These are phyloP conservation scores for Xylota sylvarum DNA, from an alignment of 2,888 invertebrate genomes.

Conservation along the genomic window DNA sequence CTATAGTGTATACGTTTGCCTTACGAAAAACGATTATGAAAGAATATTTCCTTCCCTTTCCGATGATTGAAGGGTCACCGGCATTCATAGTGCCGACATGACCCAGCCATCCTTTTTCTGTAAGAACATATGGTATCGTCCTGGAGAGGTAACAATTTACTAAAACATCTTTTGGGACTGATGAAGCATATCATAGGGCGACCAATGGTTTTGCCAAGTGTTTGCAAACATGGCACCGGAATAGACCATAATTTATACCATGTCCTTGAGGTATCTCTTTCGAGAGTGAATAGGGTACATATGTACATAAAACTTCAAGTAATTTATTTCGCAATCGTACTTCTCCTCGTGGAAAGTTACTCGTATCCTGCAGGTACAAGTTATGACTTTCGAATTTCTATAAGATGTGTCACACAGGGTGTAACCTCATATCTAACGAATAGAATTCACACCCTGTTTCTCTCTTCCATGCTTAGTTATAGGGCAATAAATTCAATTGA, in stretches of 20 bases:
- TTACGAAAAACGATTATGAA: conserved; percentile 38
- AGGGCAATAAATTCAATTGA: conserved; percentile 50
- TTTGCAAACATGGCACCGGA: conserved; percentile 58
- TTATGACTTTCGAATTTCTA: background rate
- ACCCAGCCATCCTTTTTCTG: conserved; percentile 10
- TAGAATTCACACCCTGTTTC: background rate
- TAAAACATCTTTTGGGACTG: conserved; percentile 14
- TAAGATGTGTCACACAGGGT: background rate
- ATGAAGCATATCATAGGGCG: conserved; percentile 29
- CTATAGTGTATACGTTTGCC: conserved; percentile 4
- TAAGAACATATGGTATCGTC: conserved; percentile 50
- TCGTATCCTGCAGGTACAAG: conserved; percentile 43
- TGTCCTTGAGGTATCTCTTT: conserved; percentile 37
- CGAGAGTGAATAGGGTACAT: background rate
- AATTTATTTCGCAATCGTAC: background rate
- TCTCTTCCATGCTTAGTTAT: background rate
- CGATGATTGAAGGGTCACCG: conserved; percentile 19
- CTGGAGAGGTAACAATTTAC: background rate
- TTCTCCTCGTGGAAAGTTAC: conserved; percentile 10
- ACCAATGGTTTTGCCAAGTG: conserved; percentile 8
- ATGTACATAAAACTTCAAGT: conserved; percentile 20
- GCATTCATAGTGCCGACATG: conserved; percentile 7
- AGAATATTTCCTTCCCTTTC: conserved; percentile 2
- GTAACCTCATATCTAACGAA: background rate
- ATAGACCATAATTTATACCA: conserved; percentile 52